Percentiles rank a stretch among this genome's conserved stretches.
phyloP scores from a whole-genome alignment of 30 jellyfish, hydroid and myxozoan species.

The Cassiopea xamachana region DNA sequence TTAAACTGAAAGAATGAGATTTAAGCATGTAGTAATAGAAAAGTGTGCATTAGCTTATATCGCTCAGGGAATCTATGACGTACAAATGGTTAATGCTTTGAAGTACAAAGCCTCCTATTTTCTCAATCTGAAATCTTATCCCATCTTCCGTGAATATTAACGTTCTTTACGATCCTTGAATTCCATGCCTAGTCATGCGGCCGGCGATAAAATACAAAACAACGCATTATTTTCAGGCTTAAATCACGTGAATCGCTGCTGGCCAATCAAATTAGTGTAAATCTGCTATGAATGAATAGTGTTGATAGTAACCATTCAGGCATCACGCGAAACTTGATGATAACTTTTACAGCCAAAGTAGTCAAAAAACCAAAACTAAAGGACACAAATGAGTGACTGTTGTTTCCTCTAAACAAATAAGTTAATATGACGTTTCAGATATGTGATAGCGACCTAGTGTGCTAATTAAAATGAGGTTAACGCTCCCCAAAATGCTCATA shows the following conservation, averaged over 20 bases:
- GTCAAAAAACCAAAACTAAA: neutral
- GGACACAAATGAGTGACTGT: neutral
- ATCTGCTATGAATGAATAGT: conserved; percentile 61
- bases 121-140: neutral
- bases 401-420: neutral
- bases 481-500: no score
- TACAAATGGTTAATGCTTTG: no score
- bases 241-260: conserved; percentile 26
- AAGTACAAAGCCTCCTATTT: neutral
- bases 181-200: conserved; percentile 51
- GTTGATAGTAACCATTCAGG: conserved; percentile 38
- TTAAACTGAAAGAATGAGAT: no score
- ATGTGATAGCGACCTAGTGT: no score
- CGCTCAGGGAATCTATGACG: no score
- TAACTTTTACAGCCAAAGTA: neutral
- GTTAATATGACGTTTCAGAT: no score
- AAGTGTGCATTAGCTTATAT: no score
- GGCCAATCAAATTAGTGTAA: conserved; percentile 21
- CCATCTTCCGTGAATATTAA: neutral
- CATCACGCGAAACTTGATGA: neutral
- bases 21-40: no score
- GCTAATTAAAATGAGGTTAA: no score
- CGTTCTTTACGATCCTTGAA: neutral
- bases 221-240: neutral
- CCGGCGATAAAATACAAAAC: neutral